Base-by-base conservation (phyloP, 1,140 invertebrate genomes). In the Sinonovacula constricta region DNA sequence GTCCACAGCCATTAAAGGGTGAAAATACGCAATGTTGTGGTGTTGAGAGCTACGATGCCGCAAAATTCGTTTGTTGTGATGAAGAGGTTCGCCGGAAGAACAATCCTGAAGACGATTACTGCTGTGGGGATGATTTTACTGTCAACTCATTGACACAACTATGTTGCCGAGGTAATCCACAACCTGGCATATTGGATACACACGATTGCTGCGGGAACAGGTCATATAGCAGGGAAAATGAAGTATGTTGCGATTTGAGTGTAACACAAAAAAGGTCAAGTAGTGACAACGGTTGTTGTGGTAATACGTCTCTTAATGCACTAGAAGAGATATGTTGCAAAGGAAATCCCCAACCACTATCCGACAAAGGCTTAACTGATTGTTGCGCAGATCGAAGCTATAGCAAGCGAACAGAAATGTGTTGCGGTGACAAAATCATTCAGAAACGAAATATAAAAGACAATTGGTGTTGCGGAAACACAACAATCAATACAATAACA, bases 381-480 rank as follows among this genome's bases (percentile, higher is more conserved):
- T 72, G 70, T 54, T 72, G 70, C 22, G 30, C 57, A 62, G 34
- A 72, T 31, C 4, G 4, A 36, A 72, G 70, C 33, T 72, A 24
- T 34, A 63, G 63, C 36, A n/a, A 31, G 1, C 60, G 39, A 5
- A 63, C 34, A 49, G 57, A 72, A 4, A 18, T 72, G 4, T 72
- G 70, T 33, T 62, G 70, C 36, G 36, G 33, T 24, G n/a, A 60
- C 10, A 63, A 15, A 36, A 62, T 78, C 30, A 70, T 59, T 22
- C 28, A 53, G 36, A 78, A 78, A 53, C 49, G 67, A 53, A 54
- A 51, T 49, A 63, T 10, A 3, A 60, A 22, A 7, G 75, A 78
- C 59, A 78, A 78, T 28, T 78, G 75, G 33, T 78, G 75, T 28
- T 78, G 75, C 67, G 75, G 75, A 31, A 63, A 62, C 14, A 78